Evolutionary conservation across 2,888 invertebrate species (phyloP).

Genomic region (Venusia cambrica): DNA sequence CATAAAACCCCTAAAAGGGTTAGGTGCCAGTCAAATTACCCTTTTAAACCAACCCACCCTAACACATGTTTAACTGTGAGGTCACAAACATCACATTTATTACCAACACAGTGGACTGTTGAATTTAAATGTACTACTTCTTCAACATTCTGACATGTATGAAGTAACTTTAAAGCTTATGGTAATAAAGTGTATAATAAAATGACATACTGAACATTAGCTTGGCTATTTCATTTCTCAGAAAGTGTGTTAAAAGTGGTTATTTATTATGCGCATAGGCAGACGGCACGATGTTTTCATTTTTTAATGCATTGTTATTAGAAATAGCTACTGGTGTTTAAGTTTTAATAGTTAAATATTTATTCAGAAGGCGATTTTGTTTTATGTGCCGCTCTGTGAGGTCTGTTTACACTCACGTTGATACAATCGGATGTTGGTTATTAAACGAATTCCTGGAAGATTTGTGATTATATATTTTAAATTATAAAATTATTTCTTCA

Average conservation of each 20-base stretch:
- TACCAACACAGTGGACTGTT: slow-evolving; percentile 36
- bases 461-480: too few species aligned
- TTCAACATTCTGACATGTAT: slow-evolving; percentile 1
- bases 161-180: slow-evolving; percentile 1
- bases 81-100: slow-evolving; percentile 35
- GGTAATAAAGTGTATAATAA: slow-evolving; percentile 16
- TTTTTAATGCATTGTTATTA: slow-evolving; percentile 54
- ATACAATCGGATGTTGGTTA: not conserved
- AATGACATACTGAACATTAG: slow-evolving; percentile 24
- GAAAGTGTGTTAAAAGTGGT: slow-evolving; percentile 49
- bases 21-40: slow-evolving; percentile 34
- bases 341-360: slow-evolving; percentile 50
- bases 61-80: slow-evolving; percentile 32
- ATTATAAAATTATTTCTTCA: too few species aligned
- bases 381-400: slow-evolving; percentile 48
- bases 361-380: slow-evolving; percentile 48
- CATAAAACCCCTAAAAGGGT: slow-evolving; percentile 35
- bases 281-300: slow-evolving; percentile 51
- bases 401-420: slow-evolving; percentile 32
- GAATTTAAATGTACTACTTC: slow-evolving; percentile 28
- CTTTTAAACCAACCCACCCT: slow-evolving; percentile 34
- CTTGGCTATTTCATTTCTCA: slow-evolving; percentile 43
- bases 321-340: slow-evolving; percentile 55
- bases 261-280: slow-evolving; percentile 50
- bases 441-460: too few species aligned